Evolutionary conservation across 2,888 invertebrate species (phyloP).

Genomic region (Tetragonula carbonaria): DNA sequence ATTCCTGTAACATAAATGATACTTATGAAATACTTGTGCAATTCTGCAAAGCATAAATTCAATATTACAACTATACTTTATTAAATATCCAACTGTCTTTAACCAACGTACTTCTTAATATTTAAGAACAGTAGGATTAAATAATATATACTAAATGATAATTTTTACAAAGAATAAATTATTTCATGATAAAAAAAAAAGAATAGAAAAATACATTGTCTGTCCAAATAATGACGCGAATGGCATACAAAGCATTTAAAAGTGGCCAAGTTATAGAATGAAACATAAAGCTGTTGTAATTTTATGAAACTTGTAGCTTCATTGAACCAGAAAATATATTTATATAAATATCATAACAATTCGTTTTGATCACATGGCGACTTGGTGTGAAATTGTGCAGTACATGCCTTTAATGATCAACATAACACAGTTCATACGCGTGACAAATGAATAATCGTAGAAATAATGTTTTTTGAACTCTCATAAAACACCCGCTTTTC

Average conservation of each 20-base stretch:
- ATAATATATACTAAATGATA: neutral
- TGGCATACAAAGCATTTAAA: neutral
- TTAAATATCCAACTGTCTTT: too few species aligned
- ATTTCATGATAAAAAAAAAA: neutral
- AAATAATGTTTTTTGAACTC: neutral
- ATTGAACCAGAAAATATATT: neutral
- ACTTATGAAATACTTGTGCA: neutral
- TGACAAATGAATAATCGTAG: conserved; percentile 30
- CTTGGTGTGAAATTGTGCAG: conserved; percentile 38
- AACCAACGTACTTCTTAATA: too few species aligned
- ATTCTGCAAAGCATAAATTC: neutral
- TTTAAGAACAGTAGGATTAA: neutral
- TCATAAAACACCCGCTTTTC: conserved; percentile 4
- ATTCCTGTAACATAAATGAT: conserved; percentile 55
- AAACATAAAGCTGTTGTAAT: neutral
- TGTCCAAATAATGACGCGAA: conserved; percentile 18
- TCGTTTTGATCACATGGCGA: conserved; percentile 48
- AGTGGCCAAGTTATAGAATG: neutral
- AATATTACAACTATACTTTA: neutral
- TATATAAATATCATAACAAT: conserved; percentile 1
- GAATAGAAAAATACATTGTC: neutral
- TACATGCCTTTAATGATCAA: conserved; percentile 46
- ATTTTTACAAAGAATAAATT: neutral
- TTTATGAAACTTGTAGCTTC: neutral
- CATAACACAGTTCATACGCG: conserved; percentile 29